Evolutionary conservation across 2,797 vertebrate species (phyloP).

Genomic region (Natrix natrix): DNA sequence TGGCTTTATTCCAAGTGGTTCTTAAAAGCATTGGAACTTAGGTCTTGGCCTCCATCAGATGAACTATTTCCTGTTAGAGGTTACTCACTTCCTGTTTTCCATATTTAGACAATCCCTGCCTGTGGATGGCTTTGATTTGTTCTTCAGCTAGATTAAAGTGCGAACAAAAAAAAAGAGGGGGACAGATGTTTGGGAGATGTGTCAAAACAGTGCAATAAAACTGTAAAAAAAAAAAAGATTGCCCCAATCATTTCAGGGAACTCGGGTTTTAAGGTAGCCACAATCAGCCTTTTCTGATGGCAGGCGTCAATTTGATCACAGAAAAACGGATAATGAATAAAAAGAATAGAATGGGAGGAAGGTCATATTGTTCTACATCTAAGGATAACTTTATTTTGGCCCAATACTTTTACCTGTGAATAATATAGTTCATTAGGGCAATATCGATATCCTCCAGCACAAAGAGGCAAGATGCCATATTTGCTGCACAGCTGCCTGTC

Average conservation of each 20-base stretch:
- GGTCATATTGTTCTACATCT: background rate
- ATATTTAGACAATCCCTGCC: constrained; percentile 70
- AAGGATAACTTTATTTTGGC: background rate
- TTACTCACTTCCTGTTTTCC: constrained; percentile 86
- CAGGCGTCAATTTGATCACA: background rate
- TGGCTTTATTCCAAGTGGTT: constrained; percentile 42
- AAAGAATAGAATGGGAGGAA: constrained; percentile 16
- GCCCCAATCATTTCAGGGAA: constrained; percentile 55
- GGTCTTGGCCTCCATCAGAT: constrained; percentile 63
- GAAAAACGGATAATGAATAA: constrained; percentile 5
- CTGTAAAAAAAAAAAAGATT: background rate
- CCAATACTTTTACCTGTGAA: background rate
- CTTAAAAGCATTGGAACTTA: constrained; percentile 38
- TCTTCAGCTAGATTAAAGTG: constrained; percentile 63
- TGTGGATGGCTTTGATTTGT: constrained; percentile 69
- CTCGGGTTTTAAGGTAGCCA: constrained; percentile 22
- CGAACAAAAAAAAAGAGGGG: constrained; percentile 41
- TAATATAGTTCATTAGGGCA: background rate
- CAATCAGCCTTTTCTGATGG: background rate
- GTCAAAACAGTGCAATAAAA: constrained; percentile 41
- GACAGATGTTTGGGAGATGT: constrained; percentile 47
- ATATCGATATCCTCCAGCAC: background rate
- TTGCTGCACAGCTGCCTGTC: background rate
- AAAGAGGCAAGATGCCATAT: background rate
- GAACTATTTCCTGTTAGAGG: constrained; percentile 85